Conservation (phyloP, 2,113 vertebrate genomes). For the Synchiropus splendidus region DNA sequence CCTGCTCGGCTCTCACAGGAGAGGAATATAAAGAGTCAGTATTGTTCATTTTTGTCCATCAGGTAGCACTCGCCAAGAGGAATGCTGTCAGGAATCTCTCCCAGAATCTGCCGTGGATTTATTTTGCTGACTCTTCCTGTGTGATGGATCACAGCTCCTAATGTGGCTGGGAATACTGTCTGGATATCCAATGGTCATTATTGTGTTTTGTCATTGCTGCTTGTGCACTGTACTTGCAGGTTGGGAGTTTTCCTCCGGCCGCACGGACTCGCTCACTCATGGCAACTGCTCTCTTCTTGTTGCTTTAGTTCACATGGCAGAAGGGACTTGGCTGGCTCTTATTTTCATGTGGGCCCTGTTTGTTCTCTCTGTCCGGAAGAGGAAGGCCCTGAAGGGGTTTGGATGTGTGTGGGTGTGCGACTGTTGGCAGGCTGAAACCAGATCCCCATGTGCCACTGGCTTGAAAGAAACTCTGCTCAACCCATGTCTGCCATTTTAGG, state of each 20-base stretch:
- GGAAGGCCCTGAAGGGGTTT: conserved; percentile 56
- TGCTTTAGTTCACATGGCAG: conserved; percentile 41
- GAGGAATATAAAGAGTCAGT: conserved; percentile 58
- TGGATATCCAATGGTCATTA: conserved; percentile 34
- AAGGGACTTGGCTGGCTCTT: conserved; percentile 39
- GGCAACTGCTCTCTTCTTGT: conserved; percentile 24
- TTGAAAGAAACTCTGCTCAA: conserved; percentile 20
- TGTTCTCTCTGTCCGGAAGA: conserved; percentile 61
- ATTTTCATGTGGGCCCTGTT: conserved; percentile 62
- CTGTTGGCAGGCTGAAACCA: conserved; percentile 43
- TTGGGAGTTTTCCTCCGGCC: conserved; percentile 18
- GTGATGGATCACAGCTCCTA: conserved; percentile 52
- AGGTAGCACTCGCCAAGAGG: conserved; percentile 48
- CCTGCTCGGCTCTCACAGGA: conserved; percentile 65
- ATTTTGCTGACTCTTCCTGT: conserved; percentile 41
- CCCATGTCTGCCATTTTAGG: conserved; percentile 10
- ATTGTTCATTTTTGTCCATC: conserved; percentile 54
- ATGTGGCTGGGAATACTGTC: conserved; percentile 36
- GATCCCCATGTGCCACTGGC: conserved; percentile 30
- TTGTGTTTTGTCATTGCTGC: conserved; percentile 22
- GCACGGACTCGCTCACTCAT: conserved; percentile 18
- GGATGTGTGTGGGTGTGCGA: conserved; percentile 11
- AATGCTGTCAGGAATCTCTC: conserved; percentile 49
- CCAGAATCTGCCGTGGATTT: conserved; percentile 54
- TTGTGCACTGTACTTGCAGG: conserved; percentile 1